Evolutionary conservation across 2,113 vertebrate species (phyloP).

Genomic region (Globicephala melas): DNA sequence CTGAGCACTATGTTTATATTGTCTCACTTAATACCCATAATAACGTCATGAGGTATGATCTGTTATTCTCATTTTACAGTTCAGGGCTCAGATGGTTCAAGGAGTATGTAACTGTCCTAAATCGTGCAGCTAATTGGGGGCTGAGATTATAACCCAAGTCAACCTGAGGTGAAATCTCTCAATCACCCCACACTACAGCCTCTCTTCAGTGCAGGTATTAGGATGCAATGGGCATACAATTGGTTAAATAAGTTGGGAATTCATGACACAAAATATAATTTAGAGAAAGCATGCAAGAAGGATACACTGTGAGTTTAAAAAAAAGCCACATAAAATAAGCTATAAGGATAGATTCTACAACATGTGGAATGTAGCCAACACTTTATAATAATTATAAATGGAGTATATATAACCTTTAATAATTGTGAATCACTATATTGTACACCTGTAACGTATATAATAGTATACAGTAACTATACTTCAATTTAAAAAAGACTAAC

Average conservation of each 20-base stretch:
- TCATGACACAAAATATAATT: background rate
- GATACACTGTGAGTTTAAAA: background rate
- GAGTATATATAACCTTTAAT: background rate
- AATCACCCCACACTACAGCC: background rate
- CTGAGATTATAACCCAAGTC: background rate
- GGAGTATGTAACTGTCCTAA: background rate
- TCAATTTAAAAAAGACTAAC: background rate
- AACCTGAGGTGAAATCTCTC: background rate
- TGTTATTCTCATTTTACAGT: background rate
- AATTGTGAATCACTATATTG: background rate
- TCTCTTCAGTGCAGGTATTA: background rate
- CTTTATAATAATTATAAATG: background rate
- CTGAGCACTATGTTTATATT: background rate
- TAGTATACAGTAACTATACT: background rate
- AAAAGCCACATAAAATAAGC: background rate
- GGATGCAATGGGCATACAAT: background rate
- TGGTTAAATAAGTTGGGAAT: background rate
- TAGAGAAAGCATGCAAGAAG: background rate
- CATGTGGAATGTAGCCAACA: background rate
- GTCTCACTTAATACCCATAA: background rate
- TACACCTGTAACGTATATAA: background rate
- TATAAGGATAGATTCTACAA: background rate
- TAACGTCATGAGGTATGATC: background rate
- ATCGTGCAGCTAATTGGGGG: background rate
- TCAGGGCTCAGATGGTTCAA: background rate